Conservation (phyloP, 2,888 invertebrate genomes). For the Diarsia dahlii region DNA sequence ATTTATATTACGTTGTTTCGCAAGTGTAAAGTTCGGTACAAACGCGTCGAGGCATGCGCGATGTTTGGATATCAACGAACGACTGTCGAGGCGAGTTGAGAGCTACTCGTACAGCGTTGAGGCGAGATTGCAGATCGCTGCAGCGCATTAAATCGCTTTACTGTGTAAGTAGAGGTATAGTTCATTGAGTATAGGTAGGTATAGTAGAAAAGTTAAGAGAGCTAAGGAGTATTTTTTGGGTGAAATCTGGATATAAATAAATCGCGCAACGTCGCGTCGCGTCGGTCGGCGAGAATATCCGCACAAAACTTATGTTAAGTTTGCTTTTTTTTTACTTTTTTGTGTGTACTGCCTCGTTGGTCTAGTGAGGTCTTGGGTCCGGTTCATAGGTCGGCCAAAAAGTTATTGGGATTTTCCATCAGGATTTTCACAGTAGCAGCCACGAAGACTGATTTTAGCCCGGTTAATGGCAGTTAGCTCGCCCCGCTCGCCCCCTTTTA, state of each 20-base stretch:
- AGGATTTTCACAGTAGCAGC: too few species aligned
- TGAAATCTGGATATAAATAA: too few species aligned
- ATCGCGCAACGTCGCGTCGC: too few species aligned
- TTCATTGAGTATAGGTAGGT: not conserved
- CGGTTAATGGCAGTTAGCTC: too few species aligned
- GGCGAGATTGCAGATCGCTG: slow-evolving; percentile 59
- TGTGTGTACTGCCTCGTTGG: not conserved
- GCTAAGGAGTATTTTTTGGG: not conserved
- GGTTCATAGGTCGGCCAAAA: too few species aligned
- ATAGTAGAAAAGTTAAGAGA: not conserved
- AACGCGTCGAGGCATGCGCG: slow-evolving; percentile 61
- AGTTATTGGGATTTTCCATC: too few species aligned
- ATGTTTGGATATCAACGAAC: slow-evolving; percentile 54
- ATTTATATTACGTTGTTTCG: slow-evolving; percentile 43
- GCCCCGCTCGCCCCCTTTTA: too few species aligned
- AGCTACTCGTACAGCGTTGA: slow-evolving; percentile 5
- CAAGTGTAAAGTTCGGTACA: slow-evolving; percentile 52
- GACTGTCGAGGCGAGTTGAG: slow-evolving; percentile 57
- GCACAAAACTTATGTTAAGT: not conserved
- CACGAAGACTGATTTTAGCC: too few species aligned
- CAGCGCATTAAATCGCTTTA: slow-evolving; percentile 41
- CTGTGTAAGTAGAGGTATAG: not conserved
- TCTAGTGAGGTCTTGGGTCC: too few species aligned
- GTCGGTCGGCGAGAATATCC: not conserved
- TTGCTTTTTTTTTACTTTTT: not conserved